A percentile compares a stretch with the other conserved stretches of the same genome.
phyloP scores from a whole-genome alignment of 2,888 invertebrate genomes.

The Sthenelais limicola region DNA sequence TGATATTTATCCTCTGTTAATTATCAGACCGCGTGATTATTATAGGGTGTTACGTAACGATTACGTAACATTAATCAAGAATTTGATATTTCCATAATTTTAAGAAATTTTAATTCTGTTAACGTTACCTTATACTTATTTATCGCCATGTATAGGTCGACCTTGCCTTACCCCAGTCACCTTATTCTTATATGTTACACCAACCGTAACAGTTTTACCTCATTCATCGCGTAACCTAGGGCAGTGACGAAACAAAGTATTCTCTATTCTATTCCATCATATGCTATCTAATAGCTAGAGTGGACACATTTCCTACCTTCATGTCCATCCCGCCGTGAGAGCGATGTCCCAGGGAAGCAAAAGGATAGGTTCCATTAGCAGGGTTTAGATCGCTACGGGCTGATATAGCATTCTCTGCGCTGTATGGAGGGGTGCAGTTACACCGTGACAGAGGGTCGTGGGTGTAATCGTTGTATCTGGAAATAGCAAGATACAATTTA shows the following conservation, averaged over 20 bases:
- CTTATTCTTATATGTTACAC: neutral
- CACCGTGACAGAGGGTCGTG: slow-evolving; percentile 80
- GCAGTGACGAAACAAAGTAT: too few species aligned
- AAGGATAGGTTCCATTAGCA: slow-evolving; percentile 80
- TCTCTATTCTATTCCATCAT: too few species aligned
- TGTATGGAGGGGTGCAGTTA: slow-evolving; percentile 81
- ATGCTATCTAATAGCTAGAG: too few species aligned
- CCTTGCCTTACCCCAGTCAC: neutral
- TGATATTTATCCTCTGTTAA: too few species aligned
- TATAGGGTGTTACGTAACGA: too few species aligned
- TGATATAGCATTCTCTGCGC: slow-evolving; percentile 82
- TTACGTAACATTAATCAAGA: neutral
- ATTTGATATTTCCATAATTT: neutral
- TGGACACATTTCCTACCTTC: slow-evolving; percentile 79
- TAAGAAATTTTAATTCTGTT: neutral
- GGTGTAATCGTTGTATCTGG: slow-evolving; percentile 81
- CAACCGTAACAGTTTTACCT: neutral
- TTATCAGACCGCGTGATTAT: too few species aligned
- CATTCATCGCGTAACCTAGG: neutral
- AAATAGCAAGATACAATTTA: slow-evolving; percentile 35
- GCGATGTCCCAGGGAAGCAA: slow-evolving; percentile 80
- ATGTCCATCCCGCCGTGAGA: slow-evolving; percentile 81
- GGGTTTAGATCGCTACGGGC: slow-evolving; percentile 82
- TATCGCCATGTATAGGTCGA: neutral
- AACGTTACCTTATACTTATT: neutral